Evolutionary conservation across 2,113 vertebrate species (phyloP), one percentile per base, ranked within the genome.

Genomic region (Scophthalmus maximus): DNA sequence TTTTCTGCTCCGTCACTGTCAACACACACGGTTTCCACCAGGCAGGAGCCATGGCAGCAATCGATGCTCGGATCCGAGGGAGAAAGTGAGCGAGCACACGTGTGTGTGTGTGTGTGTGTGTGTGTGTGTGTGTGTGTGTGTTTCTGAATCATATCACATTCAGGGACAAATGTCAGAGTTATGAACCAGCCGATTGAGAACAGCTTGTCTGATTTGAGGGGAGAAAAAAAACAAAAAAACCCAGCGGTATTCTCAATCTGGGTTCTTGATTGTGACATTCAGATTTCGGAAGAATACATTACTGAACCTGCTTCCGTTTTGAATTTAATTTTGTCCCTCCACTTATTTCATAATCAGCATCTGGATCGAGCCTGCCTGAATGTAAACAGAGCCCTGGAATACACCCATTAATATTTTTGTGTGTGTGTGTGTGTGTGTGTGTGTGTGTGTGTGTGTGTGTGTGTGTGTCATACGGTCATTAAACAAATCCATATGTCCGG

Each of bases 321-420:
- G 23, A 42, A 68, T 71, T 23, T 7, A n/a, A 50, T 63, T 53
- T 26, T 36, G 30, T 55, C 50, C 57, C 38, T 55, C 22, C 8
- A 2, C 18, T 53, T 3, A 27, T 68, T 73, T 53, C 6, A 52
- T 68, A 15, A 70, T 23, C 20, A 47, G 32, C 61, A 78, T 79
- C 73, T 80, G 61, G 57, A 23, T 17, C 50, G 60, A 62, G 52
- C 10, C 46, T 8, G 34, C 12, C 44, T 55, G 38, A 49, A 46
- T 61, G 49, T 65, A 83, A 89, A 78, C 71, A 62, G 32, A 22
- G 23, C 47, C 44, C n/a, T 8, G 8, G 30, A 64, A 46, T n/a
- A 34, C 47, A n/a, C n/a, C n/a, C n/a, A n/a, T n/a, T n/a, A n/a
- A n/a, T n/a, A n/a, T n/a, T n/a, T n/a, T n/a, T n/a, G n/a, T n/a